Conservation (phyloP, 1,140 invertebrate species). For the Venturia canescens region DNA sequence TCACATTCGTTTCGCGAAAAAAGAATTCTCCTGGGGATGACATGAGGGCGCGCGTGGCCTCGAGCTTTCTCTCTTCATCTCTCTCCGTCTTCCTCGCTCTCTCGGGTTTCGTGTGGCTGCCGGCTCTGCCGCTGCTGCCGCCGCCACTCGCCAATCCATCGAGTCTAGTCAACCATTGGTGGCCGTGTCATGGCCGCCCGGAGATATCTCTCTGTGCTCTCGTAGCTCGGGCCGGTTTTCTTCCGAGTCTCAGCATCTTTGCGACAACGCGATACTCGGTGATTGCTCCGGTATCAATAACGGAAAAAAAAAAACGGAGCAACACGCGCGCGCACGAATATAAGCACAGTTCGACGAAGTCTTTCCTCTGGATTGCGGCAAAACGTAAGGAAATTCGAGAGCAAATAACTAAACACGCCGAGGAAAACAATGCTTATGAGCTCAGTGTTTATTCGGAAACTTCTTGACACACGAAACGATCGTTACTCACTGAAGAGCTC, state of each 20-base stretch:
- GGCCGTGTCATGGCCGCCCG: constrained; percentile 28
- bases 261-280: not conserved
- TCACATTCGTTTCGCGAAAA: not conserved
- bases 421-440: not conserved
- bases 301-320: not conserved
- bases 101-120: constrained; percentile 18
- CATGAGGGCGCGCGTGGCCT: constrained; percentile 23
- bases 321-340: not conserved
- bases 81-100: constrained; percentile 25
- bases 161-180: constrained; percentile 31
- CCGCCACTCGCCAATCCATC: constrained; percentile 34
- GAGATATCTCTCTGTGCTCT: constrained; percentile 20
- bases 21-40: constrained; percentile 14
- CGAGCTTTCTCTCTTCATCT: constrained; percentile 23
- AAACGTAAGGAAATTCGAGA: not conserved
- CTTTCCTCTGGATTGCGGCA: not conserved
- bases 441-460: not conserved
- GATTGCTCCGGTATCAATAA: not conserved
- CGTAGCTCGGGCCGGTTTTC: constrained; percentile 5
- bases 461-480: not conserved
- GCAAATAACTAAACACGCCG: not conserved
- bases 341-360: constrained; percentile 1
- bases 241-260: not conserved
- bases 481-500: constrained; percentile 13
- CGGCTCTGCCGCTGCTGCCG: constrained; percentile 42